These are phyloP conservation scores for Druon quercuslanigerum DNA, from an alignment of 1,140 invertebrate species.

Conservation along the genomic window DNA sequence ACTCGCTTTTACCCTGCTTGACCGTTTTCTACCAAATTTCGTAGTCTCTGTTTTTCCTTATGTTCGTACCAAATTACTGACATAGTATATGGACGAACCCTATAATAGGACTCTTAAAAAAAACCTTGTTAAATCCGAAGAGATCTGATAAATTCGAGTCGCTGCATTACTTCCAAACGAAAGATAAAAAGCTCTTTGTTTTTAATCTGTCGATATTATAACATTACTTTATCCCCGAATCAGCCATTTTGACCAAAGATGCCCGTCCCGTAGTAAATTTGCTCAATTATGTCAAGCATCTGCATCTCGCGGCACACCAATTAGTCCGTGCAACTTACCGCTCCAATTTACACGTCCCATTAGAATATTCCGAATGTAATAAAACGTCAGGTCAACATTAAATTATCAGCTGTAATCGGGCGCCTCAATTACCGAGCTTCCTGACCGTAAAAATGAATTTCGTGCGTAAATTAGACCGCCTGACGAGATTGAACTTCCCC, in stretches of 20 bases:
- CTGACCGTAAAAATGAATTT: slow-evolving; percentile 26
- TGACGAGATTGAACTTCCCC: slow-evolving; percentile 22
- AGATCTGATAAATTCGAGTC: background rate
- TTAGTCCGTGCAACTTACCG: slow-evolving; percentile 16
- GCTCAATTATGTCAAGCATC: slow-evolving; percentile 26
- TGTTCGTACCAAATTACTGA: too few species aligned
- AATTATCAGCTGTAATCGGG: slow-evolving; percentile 27
- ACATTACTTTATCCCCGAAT: slow-evolving; percentile 16
- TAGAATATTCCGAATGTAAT: slow-evolving; percentile 30
- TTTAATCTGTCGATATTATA: slow-evolving; percentile 15
- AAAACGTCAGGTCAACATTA: slow-evolving; percentile 28
- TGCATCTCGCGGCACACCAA: background rate
- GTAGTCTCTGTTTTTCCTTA: too few species aligned
- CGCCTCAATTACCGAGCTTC: slow-evolving; percentile 14
- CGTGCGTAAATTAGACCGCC: slow-evolving; percentile 23
- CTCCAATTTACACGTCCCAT: slow-evolving; percentile 29
- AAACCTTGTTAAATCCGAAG: background rate
- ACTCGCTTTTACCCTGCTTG: too few species aligned
- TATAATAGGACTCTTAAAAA: background rate
- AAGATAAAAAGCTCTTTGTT: slow-evolving; percentile 11
- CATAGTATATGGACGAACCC: too few species aligned
- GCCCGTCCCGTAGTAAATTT: slow-evolving; percentile 11
- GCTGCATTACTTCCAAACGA: background rate
- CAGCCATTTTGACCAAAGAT: background rate
- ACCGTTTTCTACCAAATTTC: too few species aligned